A percentile compares a stretch with the other conserved stretches of the same genome.
Evolutionary conservation across 2,797 vertebrate genomes (phyloP).

Genomic region (Peromyscus melanophrys): DNA sequence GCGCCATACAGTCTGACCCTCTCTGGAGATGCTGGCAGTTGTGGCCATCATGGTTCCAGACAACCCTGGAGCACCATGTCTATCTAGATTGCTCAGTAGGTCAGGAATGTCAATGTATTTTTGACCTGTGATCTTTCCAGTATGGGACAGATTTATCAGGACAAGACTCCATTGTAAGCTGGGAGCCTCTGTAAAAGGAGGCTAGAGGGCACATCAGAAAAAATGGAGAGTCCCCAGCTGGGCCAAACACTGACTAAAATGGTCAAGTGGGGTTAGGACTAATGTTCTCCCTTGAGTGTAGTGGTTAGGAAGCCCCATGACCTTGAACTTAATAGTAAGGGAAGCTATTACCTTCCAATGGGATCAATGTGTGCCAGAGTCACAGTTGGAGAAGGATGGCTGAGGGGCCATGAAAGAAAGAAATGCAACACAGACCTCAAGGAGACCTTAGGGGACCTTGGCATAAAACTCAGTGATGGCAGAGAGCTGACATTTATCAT

Average conservation of each 20-base stretch:
- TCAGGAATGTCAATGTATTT: too few species aligned
- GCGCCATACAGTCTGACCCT: too few species aligned
- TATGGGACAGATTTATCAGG: neutral
- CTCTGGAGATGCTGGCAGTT: neutral
- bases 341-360: too few species aligned
- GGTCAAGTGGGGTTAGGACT: neutral
- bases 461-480: neutral
- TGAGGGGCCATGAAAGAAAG: too few species aligned
- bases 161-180: neutral
- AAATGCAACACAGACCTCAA: neutral
- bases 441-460: neutral
- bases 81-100: neutral
- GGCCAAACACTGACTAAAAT: too few species aligned
- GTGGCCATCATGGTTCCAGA: neutral
- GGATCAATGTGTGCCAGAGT: neutral
- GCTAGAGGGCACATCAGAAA: neutral
- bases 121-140: neutral
- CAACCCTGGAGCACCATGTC: neutral
- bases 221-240: neutral
- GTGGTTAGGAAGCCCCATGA: neutral
- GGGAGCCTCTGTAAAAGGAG: neutral
- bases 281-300: neutral
- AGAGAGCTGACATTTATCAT: neutral
- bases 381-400: too few species aligned
- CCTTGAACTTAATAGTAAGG: neutral